Evolutionary conservation across 1,140 invertebrate species (phyloP), one percentile per base, ranked within the genome.

Genomic region (Drosophila dunni): DNA sequence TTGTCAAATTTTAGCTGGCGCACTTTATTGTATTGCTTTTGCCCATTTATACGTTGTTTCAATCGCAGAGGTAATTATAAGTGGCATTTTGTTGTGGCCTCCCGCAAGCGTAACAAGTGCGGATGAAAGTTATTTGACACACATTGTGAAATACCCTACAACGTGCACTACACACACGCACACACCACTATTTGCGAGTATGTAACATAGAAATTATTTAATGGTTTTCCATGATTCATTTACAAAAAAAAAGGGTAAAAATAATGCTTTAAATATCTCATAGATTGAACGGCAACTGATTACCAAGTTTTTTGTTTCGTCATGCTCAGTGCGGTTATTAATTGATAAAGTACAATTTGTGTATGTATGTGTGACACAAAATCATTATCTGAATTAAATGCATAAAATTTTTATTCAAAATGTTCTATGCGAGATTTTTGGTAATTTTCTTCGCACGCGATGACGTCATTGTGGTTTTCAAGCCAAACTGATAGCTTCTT

Each of bases 1-100:
- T 36, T 36, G 42, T 17, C 44, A 66, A 63, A 68, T 4, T 29
- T 29, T 54, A 62, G 61, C 38, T 74, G 56, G 45, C 40, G 40
- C n/a, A 54, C 64, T 53, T 70, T 80, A 51, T 45, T 29, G 24
- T 29, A 29, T 29, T 29, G 24, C 24, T 29, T 1, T 29, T 29
- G 24, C 6, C 6, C 24, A 6, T 29, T 29, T 29, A 67, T 66
- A 54, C 62, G 51, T 58, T 51, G 44, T 17, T 61, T 73, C 56
- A 54, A 51, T 61, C 66, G 58, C 48, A 45, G 67, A 85, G 81
- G 81, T 85, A 85, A 85, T 88, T 85, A 85, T 88, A 85, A 85
- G 81, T 85, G 83, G 67, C 63, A 82, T 79, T 85, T 70, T 70
- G 66, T 65, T 51, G 67, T 29, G 42, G 33, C 51, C 10, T 46